Conservation (phyloP, 1,140 invertebrate species). For the Brachionus calyciflorus region DNA sequence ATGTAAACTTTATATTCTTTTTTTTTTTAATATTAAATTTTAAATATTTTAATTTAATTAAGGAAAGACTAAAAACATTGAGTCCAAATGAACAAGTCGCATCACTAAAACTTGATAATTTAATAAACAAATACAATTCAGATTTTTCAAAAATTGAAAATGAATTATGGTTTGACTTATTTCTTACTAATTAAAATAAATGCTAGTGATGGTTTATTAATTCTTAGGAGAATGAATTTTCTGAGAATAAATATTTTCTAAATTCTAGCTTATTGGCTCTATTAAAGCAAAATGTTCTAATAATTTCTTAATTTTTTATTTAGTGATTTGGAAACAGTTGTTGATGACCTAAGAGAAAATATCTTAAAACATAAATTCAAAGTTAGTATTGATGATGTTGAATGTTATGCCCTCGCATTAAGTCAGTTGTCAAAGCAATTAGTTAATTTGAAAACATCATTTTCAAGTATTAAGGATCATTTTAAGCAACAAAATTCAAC, state of each 20-base stretch:
- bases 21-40: conserved; percentile 20
- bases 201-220: too few relatives aligned
- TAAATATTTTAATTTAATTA: conserved; percentile 49
- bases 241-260: too few relatives aligned
- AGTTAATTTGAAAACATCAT: conserved; percentile 69
- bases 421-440: conserved; percentile 87
- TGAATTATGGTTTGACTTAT: conserved; percentile 71
- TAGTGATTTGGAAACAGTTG: conserved; percentile 84
- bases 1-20: conserved; percentile 50
- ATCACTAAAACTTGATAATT: conserved; percentile 70
- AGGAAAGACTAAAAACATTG: conserved; percentile 62
- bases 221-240: too few relatives aligned
- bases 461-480: conserved; percentile 34
- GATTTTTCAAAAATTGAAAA: conserved; percentile 85
- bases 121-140: conserved; percentile 80
- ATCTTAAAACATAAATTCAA: conserved; percentile 88
- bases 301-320: conserved; percentile 47
- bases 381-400: conserved; percentile 92
- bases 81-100: conserved; percentile 66
- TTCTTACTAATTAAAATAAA: too few relatives aligned
- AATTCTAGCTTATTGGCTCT: too few relatives aligned
- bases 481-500: not conserved
- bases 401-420: conserved; percentile 87
- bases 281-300: not conserved
- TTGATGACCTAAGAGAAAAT: conserved; percentile 87